These are phyloP conservation scores for Kryptopterus vitreolus DNA, from an alignment of 2,797 vertebrate genomes.

Conservation along the genomic window DNA sequence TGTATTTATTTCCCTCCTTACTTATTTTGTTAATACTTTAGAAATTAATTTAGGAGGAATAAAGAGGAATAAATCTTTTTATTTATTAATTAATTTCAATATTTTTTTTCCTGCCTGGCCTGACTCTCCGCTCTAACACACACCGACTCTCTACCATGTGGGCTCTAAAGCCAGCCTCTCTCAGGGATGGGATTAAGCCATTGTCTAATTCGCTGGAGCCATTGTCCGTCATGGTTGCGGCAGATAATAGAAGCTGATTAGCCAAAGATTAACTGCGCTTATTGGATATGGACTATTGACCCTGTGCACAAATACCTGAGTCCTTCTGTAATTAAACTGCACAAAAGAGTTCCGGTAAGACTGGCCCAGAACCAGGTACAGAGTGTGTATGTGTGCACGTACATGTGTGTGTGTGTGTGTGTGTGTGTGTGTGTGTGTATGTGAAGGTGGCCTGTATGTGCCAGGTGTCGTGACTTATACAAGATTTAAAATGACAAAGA, in stretches of 20 bases:
- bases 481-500: neutral
- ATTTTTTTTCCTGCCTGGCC: neutral
- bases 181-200: conserved; percentile 41
- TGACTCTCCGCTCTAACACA: neutral
- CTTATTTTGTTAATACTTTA: no score
- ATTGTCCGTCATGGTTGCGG: conserved; percentile 58
- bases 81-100: neutral
- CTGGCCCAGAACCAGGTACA: conserved; percentile 17
- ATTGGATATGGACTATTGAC: conserved; percentile 81
- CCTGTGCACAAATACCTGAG: conserved; percentile 75
- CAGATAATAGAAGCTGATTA: conserved; percentile 77
- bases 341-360: conserved; percentile 55
- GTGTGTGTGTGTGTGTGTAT: neutral
- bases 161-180: conserved; percentile 34
- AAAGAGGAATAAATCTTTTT: neutral
- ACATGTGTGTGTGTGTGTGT: neutral
- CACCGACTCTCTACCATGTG: conserved; percentile 34
- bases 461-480: neutral
- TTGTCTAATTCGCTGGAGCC: conserved; percentile 41
- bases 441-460: neutral
- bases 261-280: conserved; percentile 81
- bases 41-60: no score
- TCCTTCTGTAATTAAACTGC: conserved; percentile 74
- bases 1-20: no score
- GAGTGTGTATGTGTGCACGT: conserved; percentile 7